Percentiles rank a stretch among this genome's conserved stretches.
phyloP scores from a whole-genome alignment of 2,113 vertebrate genomes.

The Equus quagga region DNA sequence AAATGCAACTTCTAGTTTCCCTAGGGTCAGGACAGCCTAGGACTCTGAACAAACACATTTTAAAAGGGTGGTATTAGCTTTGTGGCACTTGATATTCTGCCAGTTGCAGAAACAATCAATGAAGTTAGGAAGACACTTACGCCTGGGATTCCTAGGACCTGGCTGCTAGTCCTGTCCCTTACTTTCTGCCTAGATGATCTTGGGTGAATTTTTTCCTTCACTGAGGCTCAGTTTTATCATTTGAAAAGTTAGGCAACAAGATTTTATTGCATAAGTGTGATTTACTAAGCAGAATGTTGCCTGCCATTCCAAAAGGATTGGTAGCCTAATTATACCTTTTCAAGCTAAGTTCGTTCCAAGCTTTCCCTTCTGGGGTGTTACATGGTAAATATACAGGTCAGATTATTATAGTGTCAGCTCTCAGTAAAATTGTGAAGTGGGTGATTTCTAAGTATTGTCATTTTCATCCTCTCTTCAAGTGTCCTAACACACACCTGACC shows the following conservation, averaged over 20 bases:
- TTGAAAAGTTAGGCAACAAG: neutral
- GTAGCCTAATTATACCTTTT: conserved; percentile 8
- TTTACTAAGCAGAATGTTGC: neutral
- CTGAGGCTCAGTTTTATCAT: neutral
- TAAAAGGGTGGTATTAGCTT: neutral
- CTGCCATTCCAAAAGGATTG: neutral
- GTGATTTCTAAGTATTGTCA: neutral
- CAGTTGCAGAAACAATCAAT: neutral
- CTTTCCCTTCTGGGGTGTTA: neutral
- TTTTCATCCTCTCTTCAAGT: neutral
- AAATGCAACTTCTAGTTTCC: neutral
- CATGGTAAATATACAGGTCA: neutral
- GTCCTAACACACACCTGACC: neutral
- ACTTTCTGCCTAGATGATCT: neutral
- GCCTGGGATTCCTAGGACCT: neutral
- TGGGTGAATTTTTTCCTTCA: neutral
- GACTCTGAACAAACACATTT: neutral
- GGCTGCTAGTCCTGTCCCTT: neutral
- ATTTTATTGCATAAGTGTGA: neutral
- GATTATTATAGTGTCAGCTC: neutral
- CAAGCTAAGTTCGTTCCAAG: neutral
- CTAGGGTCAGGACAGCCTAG: neutral
- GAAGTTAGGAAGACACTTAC: neutral
- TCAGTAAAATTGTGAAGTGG: neutral
- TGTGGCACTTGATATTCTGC: neutral